Percentiles rank a stretch among this genome's conserved stretches.
Conservation (phyloP, 2,888 invertebrate species). For the Chelonus formosanus region DNA sequence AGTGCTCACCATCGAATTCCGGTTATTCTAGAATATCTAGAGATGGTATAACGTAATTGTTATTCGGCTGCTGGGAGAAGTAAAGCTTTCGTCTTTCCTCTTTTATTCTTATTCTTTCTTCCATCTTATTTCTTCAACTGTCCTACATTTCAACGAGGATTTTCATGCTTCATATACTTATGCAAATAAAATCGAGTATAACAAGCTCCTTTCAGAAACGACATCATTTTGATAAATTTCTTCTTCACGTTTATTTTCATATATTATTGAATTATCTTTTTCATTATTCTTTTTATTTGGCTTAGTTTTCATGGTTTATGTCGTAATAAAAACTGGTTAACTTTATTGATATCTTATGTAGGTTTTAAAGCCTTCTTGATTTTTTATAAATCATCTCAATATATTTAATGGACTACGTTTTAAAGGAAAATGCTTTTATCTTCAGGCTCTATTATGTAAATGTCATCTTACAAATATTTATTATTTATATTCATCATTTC, state of each 20-base stretch:
- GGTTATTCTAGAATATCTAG: constrained; percentile 29
- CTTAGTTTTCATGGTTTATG: not conserved
- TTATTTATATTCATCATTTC: too few species aligned
- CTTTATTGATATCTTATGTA: too few species aligned
- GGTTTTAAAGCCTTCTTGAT: too few species aligned
- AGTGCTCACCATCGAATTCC: constrained; percentile 33
- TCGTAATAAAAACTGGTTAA: too few species aligned
- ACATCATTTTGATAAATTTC: constrained; percentile 19
- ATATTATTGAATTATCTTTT: constrained; percentile 14
- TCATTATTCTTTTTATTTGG: not conserved
- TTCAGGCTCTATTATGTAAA: too few species aligned
- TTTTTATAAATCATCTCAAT: too few species aligned
- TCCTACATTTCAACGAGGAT: constrained; percentile 11
- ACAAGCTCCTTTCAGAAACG: constrained; percentile 12
- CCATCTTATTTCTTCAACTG: constrained; percentile 13
- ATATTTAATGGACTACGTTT: too few species aligned
- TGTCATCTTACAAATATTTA: too few species aligned
- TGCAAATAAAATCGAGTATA: constrained; percentile 27
- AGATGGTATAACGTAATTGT: constrained; percentile 29
- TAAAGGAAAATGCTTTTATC: too few species aligned
- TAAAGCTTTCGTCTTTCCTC: constrained; percentile 14
- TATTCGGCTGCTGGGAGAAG: constrained; percentile 27
- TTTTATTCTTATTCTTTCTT: not conserved
- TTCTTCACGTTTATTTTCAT: constrained; percentile 22
- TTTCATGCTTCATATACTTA: constrained; percentile 27